Evolutionary conservation across 2,797 vertebrate genomes (phyloP).

Genomic region (Varecia variegata): DNA sequence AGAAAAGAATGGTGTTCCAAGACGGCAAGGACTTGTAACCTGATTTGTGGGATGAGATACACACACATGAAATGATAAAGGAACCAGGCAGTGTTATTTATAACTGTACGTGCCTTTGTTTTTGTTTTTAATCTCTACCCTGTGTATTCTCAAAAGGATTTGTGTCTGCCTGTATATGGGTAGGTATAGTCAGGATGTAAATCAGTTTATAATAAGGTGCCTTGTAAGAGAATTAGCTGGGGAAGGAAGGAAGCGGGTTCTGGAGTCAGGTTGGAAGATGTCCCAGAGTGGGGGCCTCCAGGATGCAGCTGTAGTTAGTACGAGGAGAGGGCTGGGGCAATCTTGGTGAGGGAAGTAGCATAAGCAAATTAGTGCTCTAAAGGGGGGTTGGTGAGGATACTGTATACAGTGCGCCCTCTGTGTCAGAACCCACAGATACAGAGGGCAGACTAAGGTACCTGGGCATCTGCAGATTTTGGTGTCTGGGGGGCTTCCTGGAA

Average conservation of each 20-base stretch:
- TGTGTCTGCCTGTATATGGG: background rate
- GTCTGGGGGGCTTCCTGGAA: background rate
- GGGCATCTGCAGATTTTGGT: background rate
- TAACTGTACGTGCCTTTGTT: background rate
- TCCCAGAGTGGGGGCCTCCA: background rate
- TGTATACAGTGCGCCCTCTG: background rate
- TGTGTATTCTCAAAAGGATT: background rate
- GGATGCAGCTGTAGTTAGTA: background rate
- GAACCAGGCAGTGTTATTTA: background rate
- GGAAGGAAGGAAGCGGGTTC: background rate
- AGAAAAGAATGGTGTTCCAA: background rate
- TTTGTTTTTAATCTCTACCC: conserved; percentile 36
- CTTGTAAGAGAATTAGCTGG: background rate
- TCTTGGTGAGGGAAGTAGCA: background rate
- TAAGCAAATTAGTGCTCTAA: background rate
- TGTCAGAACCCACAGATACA: background rate
- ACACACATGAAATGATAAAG: background rate
- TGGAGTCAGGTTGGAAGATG: background rate
- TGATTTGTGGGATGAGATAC: background rate
- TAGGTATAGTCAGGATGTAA: background rate
- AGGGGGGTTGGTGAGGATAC: too few relatives aligned
- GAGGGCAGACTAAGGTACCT: background rate
- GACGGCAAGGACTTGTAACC: background rate
- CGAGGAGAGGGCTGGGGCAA: background rate
- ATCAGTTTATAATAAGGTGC: conserved; percentile 8